These are phyloP conservation scores for Ceyx cyanopectus DNA, from an alignment of 2,113 vertebrate genomes.

Conservation along the genomic window DNA sequence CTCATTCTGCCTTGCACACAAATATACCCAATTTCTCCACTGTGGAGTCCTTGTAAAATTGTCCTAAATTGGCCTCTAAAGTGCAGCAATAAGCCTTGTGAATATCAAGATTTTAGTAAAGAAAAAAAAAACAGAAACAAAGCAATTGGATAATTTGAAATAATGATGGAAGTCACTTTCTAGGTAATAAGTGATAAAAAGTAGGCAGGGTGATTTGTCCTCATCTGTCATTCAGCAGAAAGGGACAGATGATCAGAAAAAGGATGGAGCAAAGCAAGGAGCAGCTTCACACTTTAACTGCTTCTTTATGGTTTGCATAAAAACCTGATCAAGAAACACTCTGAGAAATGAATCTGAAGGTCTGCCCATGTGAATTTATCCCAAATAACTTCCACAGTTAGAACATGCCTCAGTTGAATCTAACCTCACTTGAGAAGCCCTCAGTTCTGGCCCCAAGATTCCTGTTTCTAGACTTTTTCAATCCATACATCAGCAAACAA, in stretches of 20 bases:
- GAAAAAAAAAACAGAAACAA: neutral
- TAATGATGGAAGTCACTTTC: neutral
- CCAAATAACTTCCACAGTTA: neutral
- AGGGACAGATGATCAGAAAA: neutral
- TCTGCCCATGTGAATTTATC: neutral
- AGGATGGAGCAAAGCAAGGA: neutral
- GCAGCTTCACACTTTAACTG: neutral
- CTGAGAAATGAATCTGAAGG: neutral
- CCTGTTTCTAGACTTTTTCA: neutral
- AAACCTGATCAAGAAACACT: neutral
- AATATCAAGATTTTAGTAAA: neutral
- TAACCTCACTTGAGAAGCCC: neutral
- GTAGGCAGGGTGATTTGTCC: neutral
- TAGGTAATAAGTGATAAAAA: neutral
- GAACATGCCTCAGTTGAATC: neutral
- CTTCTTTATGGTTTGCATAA: neutral
- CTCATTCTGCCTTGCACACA: conserved; percentile 13
- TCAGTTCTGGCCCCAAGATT: neutral
- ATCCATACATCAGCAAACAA: neutral
- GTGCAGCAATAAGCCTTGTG: neutral
- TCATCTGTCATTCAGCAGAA: neutral
- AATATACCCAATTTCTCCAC: conserved; percentile 12
- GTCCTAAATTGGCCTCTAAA: neutral
- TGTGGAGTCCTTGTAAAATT: neutral
- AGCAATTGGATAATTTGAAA: neutral